phyloP scores from a whole-genome alignment of 35 echinoderm and acorn worm species.

The Heliocidaris tuberculata region DNA sequence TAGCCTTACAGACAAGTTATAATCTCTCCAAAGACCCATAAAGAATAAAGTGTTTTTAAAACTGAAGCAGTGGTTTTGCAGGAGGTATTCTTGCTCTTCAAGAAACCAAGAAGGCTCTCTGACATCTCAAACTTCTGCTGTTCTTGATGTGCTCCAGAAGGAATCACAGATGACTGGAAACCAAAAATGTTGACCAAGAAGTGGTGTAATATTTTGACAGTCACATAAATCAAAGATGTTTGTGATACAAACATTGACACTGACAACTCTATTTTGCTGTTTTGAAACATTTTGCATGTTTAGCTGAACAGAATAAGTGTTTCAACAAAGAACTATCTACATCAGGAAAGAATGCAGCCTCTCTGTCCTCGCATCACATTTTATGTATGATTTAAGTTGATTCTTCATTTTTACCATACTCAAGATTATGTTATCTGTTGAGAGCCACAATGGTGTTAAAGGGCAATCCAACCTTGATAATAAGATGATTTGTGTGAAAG shows the following conservation, averaged over 20 bases:
- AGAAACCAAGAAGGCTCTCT: neutral
- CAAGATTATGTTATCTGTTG: too few species aligned
- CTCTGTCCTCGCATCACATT: neutral
- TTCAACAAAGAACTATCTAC: neutral
- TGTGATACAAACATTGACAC: neutral
- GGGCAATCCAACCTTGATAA: too few species aligned
- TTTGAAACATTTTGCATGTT: neutral
- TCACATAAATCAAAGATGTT: constrained; percentile 25
- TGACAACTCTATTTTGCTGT: neutral
- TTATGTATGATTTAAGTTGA: neutral
- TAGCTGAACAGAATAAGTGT: neutral
- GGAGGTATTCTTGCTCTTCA: neutral
- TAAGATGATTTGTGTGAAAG: too few species aligned
- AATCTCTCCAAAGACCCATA: neutral
- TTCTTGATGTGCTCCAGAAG: neutral
- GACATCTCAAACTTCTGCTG: neutral
- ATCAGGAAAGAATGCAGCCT: neutral
- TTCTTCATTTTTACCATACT: too few species aligned
- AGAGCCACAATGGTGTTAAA: too few species aligned
- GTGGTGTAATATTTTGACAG: constrained; percentile 14
- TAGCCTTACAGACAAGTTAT: neutral
- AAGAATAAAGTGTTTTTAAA: neutral
- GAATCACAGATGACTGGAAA: constrained; percentile 27
- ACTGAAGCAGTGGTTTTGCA: neutral
- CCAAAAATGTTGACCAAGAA: constrained; percentile 32